Base-by-base conservation (phyloP, 2,797 vertebrate genomes). In the Bryconaethiops microstoma region DNA sequence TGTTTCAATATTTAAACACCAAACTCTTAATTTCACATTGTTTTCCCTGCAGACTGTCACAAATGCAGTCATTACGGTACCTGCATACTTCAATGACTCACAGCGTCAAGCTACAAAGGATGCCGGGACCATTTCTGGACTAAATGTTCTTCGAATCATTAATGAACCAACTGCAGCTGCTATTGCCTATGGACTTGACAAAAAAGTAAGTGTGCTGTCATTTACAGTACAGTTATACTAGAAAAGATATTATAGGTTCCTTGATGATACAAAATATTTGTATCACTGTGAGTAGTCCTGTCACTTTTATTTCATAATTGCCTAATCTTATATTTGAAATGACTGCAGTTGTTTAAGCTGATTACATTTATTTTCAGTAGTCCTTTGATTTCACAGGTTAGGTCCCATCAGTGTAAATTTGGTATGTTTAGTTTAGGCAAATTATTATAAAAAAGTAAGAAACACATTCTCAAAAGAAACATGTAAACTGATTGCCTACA, bases 101-200 rank as follows among this genome's bases (percentile, higher is more conserved):
- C 97, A 98, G 89, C 95, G 96, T 12, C 97, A 99, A 88, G 97
- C 97, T 0, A 99, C 97, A 3, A 95, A 95, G 88, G 94, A 95
- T 40, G 93, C 94, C 8, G 94, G 93, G 35, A 93, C 90, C 50
- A 95, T 95, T 84, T 92, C 94, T 78, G 94, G 93, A 0, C 90
- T 95, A 0, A 94, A 95, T 65, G 88, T 95, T 7, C 91, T 95
- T 25, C 91, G 93, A 71, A 95, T 95, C 80, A 95, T 95, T 83
- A 95, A 95, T 4, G 93, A 95, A 57, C 94, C 93, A 0, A 95
- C 94, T 0, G 93, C 94, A 59, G 94, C 94, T 79, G 93, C 93
- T 62, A 94, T 95, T 40, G 93, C 94, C 17, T 94, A 94, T 21
- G 93, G 94, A 29, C 83, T 94, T 71, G 94, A 95, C 82, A 95